Conservation (phyloP, 2,797 vertebrate genomes). For the Typhlichthys eigenmanni region DNA sequence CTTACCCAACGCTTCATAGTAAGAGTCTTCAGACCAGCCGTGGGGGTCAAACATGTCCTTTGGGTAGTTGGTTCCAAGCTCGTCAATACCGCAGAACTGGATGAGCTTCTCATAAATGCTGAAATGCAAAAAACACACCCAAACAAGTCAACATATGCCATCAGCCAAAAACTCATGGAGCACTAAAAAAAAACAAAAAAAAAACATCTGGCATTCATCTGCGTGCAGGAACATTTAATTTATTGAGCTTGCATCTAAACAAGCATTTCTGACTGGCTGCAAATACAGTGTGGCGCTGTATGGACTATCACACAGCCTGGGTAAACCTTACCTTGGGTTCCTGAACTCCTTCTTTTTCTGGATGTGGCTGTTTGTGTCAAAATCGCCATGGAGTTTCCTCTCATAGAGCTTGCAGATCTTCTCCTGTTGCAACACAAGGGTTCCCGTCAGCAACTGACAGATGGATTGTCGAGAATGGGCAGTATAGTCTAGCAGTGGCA, state of each 20-base stretch:
- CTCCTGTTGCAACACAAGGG: conserved; percentile 77
- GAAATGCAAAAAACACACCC: neutral
- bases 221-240: neutral
- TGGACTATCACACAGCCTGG: neutral
- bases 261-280: neutral
- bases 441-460: too few relatives aligned
- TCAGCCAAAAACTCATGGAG: too few relatives aligned
- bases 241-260: neutral
- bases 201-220: neutral
- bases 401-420: conserved; percentile 96
- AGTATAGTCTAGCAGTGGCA: too few relatives aligned
- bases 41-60: conserved; percentile 99
- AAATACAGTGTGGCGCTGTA: neutral
- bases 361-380: conserved; percentile 96
- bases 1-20: conserved; percentile 91
- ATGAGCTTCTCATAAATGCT: conserved; percentile 99
- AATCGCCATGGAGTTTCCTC: conserved; percentile 90
- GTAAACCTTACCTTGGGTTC: conserved; percentile 87
- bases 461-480: too few relatives aligned
- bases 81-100: conserved; percentile 95
- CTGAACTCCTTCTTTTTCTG: conserved; percentile 98
- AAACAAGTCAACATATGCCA: neutral
- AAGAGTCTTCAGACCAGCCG: conserved; percentile 97
- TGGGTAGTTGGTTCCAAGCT: conserved; percentile 97
- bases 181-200: conserved; percentile 2